These are phyloP conservation scores for Cryptus viduatorius DNA, from an alignment of 2,888 invertebrate species.

Conservation along the genomic window DNA sequence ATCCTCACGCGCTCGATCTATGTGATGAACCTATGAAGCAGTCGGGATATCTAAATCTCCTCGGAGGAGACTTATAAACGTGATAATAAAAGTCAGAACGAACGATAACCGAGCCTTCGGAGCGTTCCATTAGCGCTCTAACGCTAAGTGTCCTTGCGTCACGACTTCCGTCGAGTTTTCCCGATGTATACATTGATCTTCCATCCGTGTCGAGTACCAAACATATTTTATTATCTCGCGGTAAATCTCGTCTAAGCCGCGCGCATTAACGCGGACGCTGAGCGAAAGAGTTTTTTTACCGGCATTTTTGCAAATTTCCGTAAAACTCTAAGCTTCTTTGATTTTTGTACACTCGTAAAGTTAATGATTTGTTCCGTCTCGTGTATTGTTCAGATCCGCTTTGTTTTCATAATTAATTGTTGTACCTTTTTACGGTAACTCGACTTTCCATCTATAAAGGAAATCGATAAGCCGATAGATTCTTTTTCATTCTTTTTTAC, in stretches of 20 bases:
- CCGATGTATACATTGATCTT: neutral
- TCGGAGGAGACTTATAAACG: conserved; percentile 44
- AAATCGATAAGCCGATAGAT: conserved; percentile 25
- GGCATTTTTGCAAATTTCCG: neutral
- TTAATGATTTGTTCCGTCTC: no score
- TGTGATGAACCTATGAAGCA: conserved; percentile 17
- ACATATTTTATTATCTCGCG: neutral
- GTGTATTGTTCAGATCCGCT: no score
- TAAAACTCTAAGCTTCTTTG: no score
- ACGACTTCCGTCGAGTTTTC: conserved; percentile 34
- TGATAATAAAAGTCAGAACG: conserved; percentile 61
- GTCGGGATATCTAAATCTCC: conserved; percentile 61
- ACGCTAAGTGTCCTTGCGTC: conserved; percentile 59
- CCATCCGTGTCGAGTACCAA: neutral
- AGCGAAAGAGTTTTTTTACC: neutral
- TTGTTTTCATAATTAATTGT: no score
- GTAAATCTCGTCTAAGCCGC: neutral
- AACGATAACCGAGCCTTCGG: conserved; percentile 49
- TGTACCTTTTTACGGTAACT: neutral
- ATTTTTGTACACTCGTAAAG: no score
- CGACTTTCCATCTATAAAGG: conserved; percentile 1
- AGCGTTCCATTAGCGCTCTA: conserved; percentile 58
- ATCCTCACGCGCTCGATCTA: conserved; percentile 6
- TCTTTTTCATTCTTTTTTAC: conserved; percentile 28
- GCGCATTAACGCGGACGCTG: neutral